A percentile compares a stretch with the other conserved stretches of the same genome.
These are phyloP conservation scores for Pluvialis apricaria DNA, from an alignment of 2,113 vertebrate genomes.

Conservation along the genomic window DNA sequence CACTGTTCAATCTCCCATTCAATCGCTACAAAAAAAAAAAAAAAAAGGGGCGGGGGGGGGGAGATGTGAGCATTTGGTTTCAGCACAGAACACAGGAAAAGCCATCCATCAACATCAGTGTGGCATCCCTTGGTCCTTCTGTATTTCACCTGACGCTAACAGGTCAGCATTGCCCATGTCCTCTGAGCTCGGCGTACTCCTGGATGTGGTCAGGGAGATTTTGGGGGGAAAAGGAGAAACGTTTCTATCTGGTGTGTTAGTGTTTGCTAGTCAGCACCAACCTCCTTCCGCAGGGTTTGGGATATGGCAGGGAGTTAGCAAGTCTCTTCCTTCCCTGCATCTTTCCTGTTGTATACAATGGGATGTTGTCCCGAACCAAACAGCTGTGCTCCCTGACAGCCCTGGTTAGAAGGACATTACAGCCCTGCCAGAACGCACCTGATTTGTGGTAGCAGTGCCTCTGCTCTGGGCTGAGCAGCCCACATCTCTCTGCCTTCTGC, in stretches of 20 bases:
- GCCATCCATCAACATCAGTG: no score
- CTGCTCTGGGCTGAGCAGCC: constrained; percentile 71
- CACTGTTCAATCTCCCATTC: constrained; percentile 77
- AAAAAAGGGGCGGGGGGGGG: no score
- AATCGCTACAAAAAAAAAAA: constrained; percentile 51
- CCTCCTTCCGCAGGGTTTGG: neutral
- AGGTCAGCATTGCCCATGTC: neutral
- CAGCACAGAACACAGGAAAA: neutral
- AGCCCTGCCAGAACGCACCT: constrained; percentile 51
- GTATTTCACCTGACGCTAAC: neutral
- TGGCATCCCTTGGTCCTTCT: neutral
- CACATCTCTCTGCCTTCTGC: constrained; percentile 57
- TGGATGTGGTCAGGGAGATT: neutral
- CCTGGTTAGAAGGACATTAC: neutral
- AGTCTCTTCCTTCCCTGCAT: neutral
- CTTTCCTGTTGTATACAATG: neutral
- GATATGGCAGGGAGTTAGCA: neutral
- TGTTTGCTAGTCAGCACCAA: neutral
- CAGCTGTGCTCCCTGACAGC: neutral
- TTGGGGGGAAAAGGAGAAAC: neutral
- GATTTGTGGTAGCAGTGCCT: constrained; percentile 73
- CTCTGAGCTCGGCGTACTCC: neutral
- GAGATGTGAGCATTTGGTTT: neutral
- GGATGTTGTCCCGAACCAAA: neutral
- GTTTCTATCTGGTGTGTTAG: neutral